A percentile compares a stretch with the other conserved stretches of the same genome.
Evolutionary conservation across 2,797 vertebrate genomes (phyloP).

Genomic region (Buphagus erythrorhynchus): DNA sequence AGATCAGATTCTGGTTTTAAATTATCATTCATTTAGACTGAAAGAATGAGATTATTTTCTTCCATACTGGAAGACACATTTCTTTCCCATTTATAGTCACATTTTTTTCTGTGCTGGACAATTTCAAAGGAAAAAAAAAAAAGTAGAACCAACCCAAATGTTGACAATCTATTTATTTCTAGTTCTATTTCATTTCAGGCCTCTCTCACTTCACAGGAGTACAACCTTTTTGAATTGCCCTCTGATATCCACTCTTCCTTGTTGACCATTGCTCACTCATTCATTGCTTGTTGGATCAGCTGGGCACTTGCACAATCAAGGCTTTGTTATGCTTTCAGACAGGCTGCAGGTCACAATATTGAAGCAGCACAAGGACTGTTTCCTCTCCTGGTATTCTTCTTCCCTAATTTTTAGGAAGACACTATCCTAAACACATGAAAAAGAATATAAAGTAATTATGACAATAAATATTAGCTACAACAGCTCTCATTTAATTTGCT

Average conservation of each 20-base stretch:
- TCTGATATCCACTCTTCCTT: constrained; percentile 67
- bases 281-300: constrained; percentile 75
- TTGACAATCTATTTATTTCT: background rate
- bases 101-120: background rate
- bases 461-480: background rate
- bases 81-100: background rate
- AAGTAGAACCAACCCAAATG: background rate
- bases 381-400: constrained; percentile 61
- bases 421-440: constrained; percentile 10
- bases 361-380: constrained; percentile 62
- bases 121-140: background rate
- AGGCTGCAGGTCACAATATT: constrained; percentile 72
- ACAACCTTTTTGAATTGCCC: constrained; percentile 61
- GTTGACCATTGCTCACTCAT: constrained; percentile 72
- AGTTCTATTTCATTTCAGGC: constrained; percentile 6
- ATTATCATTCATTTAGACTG: background rate
- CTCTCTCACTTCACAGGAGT: constrained; percentile 52
- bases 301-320: constrained; percentile 67
- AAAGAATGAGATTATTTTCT: background rate
- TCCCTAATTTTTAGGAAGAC: constrained; percentile 11
- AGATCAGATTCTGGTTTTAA: background rate
- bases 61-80: background rate
- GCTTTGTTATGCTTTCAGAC: constrained; percentile 70
- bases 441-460: background rate
- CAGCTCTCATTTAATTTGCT: background rate